Conservation (phyloP, 2,113 vertebrate genomes). For the Scytalopus superciliaris region DNA sequence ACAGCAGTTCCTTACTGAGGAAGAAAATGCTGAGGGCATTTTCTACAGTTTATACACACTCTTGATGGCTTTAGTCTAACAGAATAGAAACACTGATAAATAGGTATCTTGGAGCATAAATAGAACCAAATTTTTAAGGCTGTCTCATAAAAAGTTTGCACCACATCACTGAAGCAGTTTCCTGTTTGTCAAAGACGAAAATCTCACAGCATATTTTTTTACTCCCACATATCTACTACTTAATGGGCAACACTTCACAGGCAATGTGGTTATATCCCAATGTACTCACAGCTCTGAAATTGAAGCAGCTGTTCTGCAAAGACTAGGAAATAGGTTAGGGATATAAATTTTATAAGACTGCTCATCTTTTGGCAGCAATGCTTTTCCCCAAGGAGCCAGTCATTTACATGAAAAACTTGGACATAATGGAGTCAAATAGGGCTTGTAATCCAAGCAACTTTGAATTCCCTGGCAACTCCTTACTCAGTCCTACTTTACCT, state of each 20-base stretch:
- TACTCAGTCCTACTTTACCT: neutral
- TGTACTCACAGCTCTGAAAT: constrained; percentile 38
- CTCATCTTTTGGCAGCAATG: constrained; percentile 55
- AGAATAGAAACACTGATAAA: constrained; percentile 10
- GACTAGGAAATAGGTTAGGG: constrained; percentile 49
- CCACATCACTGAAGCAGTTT: neutral
- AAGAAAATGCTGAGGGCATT: neutral
- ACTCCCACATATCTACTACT: constrained; percentile 38
- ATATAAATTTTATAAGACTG: constrained; percentile 64
- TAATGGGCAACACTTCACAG: constrained; percentile 59
- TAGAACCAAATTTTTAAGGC: neutral
- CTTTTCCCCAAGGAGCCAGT: neutral
- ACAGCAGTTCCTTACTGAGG: neutral
- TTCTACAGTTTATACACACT: neutral
- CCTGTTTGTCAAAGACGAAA: constrained; percentile 45
- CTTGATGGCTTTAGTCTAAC: neutral
- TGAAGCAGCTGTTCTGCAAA: constrained; percentile 54
- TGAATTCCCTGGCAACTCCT: neutral
- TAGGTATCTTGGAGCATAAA: neutral
- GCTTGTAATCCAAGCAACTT: neutral
- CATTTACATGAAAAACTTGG: constrained; percentile 36
- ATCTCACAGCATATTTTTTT: constrained; percentile 15
- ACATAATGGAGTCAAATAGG: constrained; percentile 23
- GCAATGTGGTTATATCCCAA: neutral
- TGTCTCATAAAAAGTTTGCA: constrained; percentile 23